These are phyloP conservation scores for Euthynnus affinis DNA, from an alignment of 2,797 vertebrate genomes.

Conservation along the genomic window DNA sequence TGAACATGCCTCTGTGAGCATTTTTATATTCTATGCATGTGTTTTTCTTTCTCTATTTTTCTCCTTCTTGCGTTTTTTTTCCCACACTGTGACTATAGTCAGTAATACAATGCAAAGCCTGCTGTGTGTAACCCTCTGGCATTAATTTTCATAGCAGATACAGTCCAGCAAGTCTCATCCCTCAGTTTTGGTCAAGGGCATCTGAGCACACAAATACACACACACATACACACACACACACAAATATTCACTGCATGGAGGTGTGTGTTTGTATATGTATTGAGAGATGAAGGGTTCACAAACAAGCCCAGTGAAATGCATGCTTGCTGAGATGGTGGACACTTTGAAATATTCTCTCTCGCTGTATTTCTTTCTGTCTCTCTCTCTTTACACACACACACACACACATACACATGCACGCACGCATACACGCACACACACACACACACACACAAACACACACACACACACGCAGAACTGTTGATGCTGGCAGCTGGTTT, in stretches of 20 bases:
- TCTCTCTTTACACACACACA: conserved; percentile 38
- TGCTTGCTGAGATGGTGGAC: conserved; percentile 64
- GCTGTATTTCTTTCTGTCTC: conserved; percentile 38
- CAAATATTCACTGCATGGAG: conserved; percentile 45
- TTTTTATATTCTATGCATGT: conserved; percentile 33
- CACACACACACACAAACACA: conserved; percentile 44
- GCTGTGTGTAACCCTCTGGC: conserved; percentile 70
- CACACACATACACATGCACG: conserved; percentile 25
- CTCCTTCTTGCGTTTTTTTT: not conserved
- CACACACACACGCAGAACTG: conserved; percentile 48
- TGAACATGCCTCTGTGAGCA: conserved; percentile 8
- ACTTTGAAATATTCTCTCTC: conserved; percentile 68
- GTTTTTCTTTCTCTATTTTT: not conserved
- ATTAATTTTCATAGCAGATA: conserved; percentile 81
- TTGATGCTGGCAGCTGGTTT: conserved; percentile 80
- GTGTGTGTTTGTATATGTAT: conserved; percentile 49
- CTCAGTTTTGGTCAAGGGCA: conserved; percentile 78
- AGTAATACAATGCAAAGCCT: conserved; percentile 52
- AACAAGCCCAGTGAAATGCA: conserved; percentile 60
- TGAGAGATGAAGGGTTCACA: conserved; percentile 72
- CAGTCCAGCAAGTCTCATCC: conserved; percentile 70
- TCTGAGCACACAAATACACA: conserved; percentile 62
- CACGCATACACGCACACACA: conserved; percentile 16
- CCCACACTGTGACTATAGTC: conserved; percentile 27
- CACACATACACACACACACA: conserved; percentile 52